Evolutionary conservation across 2,888 invertebrate genomes (phyloP).

Genomic region (Drosophila picticornis): DNA sequence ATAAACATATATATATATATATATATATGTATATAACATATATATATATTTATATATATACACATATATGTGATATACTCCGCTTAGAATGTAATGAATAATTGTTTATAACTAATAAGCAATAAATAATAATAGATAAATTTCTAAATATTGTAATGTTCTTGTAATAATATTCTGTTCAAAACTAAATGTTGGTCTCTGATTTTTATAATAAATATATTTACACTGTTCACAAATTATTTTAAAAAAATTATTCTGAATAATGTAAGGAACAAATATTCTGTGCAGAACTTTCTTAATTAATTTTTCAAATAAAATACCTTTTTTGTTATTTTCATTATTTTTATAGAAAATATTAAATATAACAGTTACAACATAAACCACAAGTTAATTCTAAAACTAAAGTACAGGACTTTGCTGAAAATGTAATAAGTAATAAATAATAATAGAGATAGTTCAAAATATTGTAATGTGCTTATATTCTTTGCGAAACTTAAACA

Average conservation of each 20-base stretch:
- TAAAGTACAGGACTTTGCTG: background rate
- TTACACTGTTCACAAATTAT: background rate
- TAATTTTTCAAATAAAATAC: background rate
- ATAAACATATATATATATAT: too few species aligned
- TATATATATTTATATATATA: background rate
- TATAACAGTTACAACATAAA: background rate
- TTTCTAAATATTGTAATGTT: background rate
- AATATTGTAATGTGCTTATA: background rate
- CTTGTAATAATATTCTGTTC: background rate
- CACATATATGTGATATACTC: slow-evolving; percentile 5
- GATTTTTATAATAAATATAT: background rate
- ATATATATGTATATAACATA: background rate
- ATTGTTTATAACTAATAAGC: background rate
- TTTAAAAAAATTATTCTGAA: background rate
- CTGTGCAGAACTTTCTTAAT: background rate
- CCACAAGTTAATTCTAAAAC: background rate
- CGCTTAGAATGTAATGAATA: background rate
- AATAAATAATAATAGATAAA: background rate
- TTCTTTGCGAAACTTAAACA: background rate
- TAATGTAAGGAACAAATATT: background rate
- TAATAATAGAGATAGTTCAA: background rate
- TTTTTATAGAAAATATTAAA: background rate
- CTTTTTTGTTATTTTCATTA: background rate
- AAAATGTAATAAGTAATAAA: background rate
- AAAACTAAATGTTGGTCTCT: background rate